phyloP scores from a whole-genome alignment of 1,140 invertebrate species.

The Calephelis virginiensis region DNA sequence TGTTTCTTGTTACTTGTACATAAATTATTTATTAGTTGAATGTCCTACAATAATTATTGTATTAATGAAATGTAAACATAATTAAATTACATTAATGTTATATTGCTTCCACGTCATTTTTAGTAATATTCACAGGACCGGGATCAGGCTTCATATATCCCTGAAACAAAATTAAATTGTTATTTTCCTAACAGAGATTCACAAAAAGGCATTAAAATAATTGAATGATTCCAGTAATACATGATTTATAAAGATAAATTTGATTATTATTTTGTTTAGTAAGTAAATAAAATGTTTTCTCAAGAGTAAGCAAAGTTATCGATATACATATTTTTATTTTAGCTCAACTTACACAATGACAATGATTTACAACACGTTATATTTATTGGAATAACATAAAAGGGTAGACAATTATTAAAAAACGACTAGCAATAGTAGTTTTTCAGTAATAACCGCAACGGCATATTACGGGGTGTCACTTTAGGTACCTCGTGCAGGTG shows the following conservation, averaged over 20 bases:
- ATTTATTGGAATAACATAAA: no score
- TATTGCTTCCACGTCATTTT: constrained; percentile 58
- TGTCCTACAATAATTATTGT: background rate
- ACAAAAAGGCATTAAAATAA: background rate
- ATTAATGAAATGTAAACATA: constrained; percentile 3
- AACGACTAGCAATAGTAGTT: no score
- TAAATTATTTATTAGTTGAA: constrained; percentile 11
- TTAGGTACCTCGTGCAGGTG: constrained; percentile 21
- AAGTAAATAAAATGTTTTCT: no score
- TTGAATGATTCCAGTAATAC: background rate
- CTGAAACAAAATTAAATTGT: constrained; percentile 39
- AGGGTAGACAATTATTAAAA: no score
- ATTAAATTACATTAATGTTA: constrained; percentile 24
- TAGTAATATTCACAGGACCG: constrained; percentile 35
- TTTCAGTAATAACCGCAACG: no score
- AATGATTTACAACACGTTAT: no score
- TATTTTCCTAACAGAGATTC: background rate
- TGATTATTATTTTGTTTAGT: no score
- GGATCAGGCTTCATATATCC: constrained; percentile 54
- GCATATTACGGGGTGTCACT: no score
- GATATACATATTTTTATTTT: no score
- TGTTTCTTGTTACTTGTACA: background rate
- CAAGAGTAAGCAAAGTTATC: no score
- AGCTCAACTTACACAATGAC: no score
- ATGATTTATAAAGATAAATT: no score